Evolutionary conservation across 2,888 invertebrate genomes (phyloP).

Genomic region (Lingula anatina): DNA sequence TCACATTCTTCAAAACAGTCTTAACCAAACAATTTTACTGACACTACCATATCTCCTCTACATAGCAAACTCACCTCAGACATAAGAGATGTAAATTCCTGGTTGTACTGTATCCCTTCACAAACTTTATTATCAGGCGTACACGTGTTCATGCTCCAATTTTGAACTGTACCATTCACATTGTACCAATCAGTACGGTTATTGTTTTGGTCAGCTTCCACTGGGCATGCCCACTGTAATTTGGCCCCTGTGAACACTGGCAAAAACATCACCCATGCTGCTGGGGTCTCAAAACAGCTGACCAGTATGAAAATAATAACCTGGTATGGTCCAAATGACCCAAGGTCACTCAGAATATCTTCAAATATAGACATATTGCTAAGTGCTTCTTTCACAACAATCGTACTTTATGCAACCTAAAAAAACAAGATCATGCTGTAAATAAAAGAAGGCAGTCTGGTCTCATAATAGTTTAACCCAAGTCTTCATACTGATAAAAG

Average conservation of each 20-base stretch:
- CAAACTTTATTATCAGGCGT: constrained; percentile 3
- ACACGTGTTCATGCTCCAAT: not conserved
- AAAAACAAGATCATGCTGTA: too few relatives aligned
- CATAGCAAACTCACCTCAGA: too few relatives aligned
- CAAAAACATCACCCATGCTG: constrained; percentile 45
- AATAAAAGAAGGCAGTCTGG: too few relatives aligned
- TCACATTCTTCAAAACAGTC: too few relatives aligned
- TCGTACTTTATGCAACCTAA: too few relatives aligned
- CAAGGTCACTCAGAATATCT: constrained; percentile 29
- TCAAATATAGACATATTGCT: constrained; percentile 39
- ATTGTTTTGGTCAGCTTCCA: constrained; percentile 7
- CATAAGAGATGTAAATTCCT: constrained; percentile 32
- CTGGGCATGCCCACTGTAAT: constrained; percentile 27
- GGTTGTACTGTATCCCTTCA: constrained; percentile 10
- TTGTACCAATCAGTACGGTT: not conserved
- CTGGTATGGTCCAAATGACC: constrained; percentile 44
- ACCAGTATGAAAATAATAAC: constrained; percentile 38
- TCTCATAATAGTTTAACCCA: too few relatives aligned
- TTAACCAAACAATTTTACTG: too few relatives aligned
- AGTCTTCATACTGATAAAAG: too few relatives aligned
- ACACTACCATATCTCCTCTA: too few relatives aligned
- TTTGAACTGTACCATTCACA: not conserved
- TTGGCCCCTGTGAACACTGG: constrained; percentile 35
- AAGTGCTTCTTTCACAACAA: too few relatives aligned
- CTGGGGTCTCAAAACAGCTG: constrained; percentile 43